Evolutionary conservation across 2,113 vertebrate species (phyloP).

Genomic region (Oryzias woworae): DNA sequence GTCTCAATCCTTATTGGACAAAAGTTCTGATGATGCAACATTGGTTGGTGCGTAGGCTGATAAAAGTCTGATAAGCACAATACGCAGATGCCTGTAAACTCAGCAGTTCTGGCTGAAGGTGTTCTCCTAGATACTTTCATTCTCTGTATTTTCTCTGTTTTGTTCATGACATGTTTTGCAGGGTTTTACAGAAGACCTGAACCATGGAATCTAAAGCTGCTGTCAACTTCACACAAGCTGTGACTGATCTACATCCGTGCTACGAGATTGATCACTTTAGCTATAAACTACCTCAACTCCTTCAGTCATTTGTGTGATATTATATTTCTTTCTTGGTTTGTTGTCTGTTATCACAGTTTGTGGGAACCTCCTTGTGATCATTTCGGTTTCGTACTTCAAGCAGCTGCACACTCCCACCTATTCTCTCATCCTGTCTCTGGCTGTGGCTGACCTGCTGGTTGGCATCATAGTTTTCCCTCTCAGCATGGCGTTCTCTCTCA

Average conservation of each 20-base stretch:
- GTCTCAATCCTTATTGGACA: no score
- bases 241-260: constrained; percentile 10
- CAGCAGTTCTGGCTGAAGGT: no score
- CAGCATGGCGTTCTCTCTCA: constrained; percentile 7
- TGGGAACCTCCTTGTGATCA: constrained; percentile 16
- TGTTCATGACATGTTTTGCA: no score
- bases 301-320: neutral
- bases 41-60: no score
- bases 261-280: neutral
- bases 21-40: no score
- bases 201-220: neutral
- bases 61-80: no score
- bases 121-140: no score
- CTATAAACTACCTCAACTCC: neutral
- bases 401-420: constrained; percentile 18
- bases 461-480: constrained; percentile 4
- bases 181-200: neutral
- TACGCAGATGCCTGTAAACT: no score
- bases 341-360: constrained; percentile 5
- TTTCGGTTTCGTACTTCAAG: constrained; percentile 8
- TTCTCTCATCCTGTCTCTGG: constrained; percentile 11
- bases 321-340: neutral
- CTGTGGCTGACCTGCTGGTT: constrained; percentile 9
- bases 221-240: neutral
- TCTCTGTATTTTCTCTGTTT: no score